Conservation (phyloP, 1,140 invertebrate genomes). For the Zaprionus inermis region DNA sequence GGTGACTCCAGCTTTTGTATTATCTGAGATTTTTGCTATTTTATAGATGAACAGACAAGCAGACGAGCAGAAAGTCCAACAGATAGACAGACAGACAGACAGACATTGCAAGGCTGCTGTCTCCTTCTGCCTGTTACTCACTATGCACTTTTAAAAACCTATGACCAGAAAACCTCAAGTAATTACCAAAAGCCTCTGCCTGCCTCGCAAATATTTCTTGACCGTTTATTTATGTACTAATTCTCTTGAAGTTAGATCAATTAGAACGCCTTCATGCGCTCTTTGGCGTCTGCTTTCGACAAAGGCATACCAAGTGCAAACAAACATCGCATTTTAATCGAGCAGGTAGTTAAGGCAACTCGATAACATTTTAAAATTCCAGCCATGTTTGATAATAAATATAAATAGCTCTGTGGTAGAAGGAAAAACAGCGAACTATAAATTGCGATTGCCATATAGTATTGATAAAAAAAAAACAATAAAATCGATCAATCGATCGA, state of each 20-base stretch:
- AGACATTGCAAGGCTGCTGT: no score
- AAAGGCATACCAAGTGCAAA: constrained; percentile 7
- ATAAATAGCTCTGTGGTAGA: constrained; percentile 29
- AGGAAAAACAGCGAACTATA: background rate
- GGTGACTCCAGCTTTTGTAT: no score
- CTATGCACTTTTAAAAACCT: no score
- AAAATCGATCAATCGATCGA: background rate
- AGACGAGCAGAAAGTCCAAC: no score
- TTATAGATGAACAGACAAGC: no score
- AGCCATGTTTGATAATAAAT: constrained; percentile 23
- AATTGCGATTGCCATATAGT: constrained; percentile 17
- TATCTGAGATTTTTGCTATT: no score
- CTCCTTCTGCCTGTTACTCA: no score
- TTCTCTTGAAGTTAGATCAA: background rate
- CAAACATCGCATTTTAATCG: constrained; percentile 29
- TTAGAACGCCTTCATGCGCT: background rate
- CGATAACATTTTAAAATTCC: constrained; percentile 37
- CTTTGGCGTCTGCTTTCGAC: background rate
- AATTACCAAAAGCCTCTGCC: background rate
- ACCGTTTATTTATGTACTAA: background rate
- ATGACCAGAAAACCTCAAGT: no score
- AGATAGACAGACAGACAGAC: no score
- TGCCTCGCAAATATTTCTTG: background rate
- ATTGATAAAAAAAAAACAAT: background rate
- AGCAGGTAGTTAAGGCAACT: background rate